Base-by-base conservation (phyloP, 2,113 vertebrate species). In the Corythornis madagascariensis region DNA sequence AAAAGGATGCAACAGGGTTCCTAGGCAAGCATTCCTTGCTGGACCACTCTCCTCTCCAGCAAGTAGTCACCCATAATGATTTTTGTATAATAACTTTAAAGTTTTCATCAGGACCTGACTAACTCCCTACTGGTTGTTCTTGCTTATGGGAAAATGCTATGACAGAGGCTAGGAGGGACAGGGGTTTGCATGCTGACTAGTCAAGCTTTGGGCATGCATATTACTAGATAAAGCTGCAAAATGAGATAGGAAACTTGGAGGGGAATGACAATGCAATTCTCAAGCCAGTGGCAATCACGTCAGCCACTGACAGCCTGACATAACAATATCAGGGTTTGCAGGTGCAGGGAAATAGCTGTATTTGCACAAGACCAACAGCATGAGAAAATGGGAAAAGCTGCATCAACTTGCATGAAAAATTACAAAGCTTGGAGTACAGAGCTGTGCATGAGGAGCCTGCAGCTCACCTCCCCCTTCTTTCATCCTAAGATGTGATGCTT, bases 31-130 rank as follows among this genome's bases (percentile, higher is more conserved):
- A 17, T 66, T 47, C 16, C 11, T 17, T 64, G 4, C 17, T 66
- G 26, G 24, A 47, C 11, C 19, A 15, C 6, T 64, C 15, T 50
- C 9, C 7, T 35, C 8, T 31, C 17, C 18, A 61, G 19, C 6
- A 75, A 59, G 25, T 16, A 10, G 3, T 47, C 0, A 0, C 7
- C 6, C 33, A 33, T 64, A 45, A 40, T 35, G 2, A 5, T 65
- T 61, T 40, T 83, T 35, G 50, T 71, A 9, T 43, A 45, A 25
- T 40, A 67, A 53, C 2, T 26, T 11, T 43, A 53, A 55, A 55
- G 52, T 50, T 50, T 83, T 59, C 17, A 45, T 64, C 21, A 87
- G n/a, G 10, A 70, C 22, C 11, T 65, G 7, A 22, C 42, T 64
- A 13, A 88, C 10, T 33, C 12, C 19, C 11, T 43, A 14, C 13